Conservation (phyloP, 2,797 vertebrate species). For the Ptychobarbus kaznakovi region DNA sequence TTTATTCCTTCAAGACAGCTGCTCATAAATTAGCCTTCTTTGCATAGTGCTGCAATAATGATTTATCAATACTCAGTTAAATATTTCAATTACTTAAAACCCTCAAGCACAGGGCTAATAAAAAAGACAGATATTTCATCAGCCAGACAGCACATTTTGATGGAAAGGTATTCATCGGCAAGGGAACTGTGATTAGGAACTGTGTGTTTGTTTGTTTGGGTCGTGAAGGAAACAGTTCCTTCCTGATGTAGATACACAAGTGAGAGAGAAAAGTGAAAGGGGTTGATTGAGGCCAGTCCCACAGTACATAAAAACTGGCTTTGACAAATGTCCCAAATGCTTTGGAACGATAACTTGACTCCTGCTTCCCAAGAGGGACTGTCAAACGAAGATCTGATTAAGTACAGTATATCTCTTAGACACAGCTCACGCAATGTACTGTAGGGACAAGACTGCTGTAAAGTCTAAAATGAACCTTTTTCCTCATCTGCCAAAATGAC, state of each 20-base stretch:
- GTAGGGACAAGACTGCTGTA: not conserved
- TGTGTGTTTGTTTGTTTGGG: constrained; percentile 57
- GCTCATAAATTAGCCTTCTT: not conserved
- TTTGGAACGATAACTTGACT: constrained; percentile 2
- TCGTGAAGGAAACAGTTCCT: constrained; percentile 56
- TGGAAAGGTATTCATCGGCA: not conserved
- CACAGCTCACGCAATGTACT: not conserved
- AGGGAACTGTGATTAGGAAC: constrained; percentile 6
- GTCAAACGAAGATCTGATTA: not conserved
- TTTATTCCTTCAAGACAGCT: not conserved
- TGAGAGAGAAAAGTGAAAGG: constrained; percentile 21
- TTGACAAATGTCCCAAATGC: not conserved
- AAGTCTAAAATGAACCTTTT: not conserved
- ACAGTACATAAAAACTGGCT: constrained; percentile 7
- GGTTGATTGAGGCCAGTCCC: constrained; percentile 28
- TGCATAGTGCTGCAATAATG: not conserved
- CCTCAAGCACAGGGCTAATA: not conserved
- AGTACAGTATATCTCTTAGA: not conserved
- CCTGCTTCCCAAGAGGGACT: not conserved
- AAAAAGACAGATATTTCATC: not conserved
- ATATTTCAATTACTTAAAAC: not conserved
- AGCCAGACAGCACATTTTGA: not conserved
- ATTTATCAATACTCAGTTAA: not conserved
- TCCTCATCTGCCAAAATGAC: not conserved
- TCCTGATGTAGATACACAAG: constrained; percentile 58